Evolutionary conservation across 2,888 invertebrate genomes (phyloP).

Genomic region (Xylophagus ater): DNA sequence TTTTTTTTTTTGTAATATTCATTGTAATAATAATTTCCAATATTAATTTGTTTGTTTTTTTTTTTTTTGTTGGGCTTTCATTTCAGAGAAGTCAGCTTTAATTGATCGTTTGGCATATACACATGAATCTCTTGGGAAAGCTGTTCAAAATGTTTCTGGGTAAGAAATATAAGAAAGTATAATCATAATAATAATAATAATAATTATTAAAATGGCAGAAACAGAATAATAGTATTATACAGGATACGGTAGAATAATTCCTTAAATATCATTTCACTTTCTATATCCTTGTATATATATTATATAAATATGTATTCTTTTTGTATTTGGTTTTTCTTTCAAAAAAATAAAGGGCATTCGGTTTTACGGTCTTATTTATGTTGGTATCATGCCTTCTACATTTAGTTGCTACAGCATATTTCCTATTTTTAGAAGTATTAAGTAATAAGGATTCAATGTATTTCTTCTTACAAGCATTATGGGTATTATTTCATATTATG

Average conservation of each 20-base stretch:
- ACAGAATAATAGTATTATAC: too few species aligned
- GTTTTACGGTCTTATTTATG: conserved; percentile 39
- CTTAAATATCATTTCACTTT: too few species aligned
- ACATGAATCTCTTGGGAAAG: conserved; percentile 33
- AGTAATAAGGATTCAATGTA: conserved; percentile 38
- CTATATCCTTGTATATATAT: too few species aligned
- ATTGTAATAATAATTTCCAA: too few species aligned
- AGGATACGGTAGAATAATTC: too few species aligned
- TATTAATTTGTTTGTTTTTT: not conserved
- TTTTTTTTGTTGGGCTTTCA: too few species aligned
- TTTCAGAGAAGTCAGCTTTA: conserved; percentile 11
- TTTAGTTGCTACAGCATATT: conserved; percentile 46
- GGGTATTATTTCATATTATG: conserved; percentile 41
- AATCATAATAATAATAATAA: not conserved
- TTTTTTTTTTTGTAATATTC: conserved; percentile 3
- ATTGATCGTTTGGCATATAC: conserved; percentile 31
- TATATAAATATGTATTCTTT: conserved; percentile 1
- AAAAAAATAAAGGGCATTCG: conserved; percentile 33
- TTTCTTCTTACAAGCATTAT: conserved; percentile 39
- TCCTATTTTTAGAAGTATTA: conserved; percentile 41
- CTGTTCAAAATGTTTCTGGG: conserved; percentile 31
- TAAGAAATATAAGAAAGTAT: conserved; percentile 15
- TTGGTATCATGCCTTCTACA: conserved; percentile 44
- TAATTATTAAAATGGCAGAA: too few species aligned
- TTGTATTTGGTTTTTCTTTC: conserved; percentile 1